Evolutionary conservation across 35 echinoderm and acorn worm species (phyloP).

Genomic region (Patiria miniata): DNA sequence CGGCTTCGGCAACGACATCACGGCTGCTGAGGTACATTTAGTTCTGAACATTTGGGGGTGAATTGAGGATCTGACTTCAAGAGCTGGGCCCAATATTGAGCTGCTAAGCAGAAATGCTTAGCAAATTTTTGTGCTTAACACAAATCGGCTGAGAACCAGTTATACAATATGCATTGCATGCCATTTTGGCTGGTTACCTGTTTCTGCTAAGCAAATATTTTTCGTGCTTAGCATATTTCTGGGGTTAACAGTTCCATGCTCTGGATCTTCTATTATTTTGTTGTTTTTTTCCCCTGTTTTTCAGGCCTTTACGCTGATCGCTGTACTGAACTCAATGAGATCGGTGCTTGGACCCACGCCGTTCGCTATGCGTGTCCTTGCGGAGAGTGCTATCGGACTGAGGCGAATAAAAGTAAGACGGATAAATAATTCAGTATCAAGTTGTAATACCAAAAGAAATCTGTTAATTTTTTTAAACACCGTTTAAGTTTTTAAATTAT

Average conservation of each 20-base stretch:
- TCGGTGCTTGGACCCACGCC: slow-evolving; percentile 80
- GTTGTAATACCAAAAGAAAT: too few species aligned
- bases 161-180: too few species aligned
- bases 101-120: neutral
- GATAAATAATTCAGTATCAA: neutral
- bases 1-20: slow-evolving; percentile 36
- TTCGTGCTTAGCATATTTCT: too few species aligned
- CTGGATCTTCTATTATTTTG: too few species aligned
- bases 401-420: slow-evolving; percentile 72
- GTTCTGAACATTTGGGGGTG: too few species aligned
- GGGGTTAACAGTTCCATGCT: neutral
- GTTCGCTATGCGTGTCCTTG: slow-evolving; percentile 77
- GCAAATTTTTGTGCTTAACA: too few species aligned
- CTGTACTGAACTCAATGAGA: slow-evolving; percentile 80
- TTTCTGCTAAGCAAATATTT: too few species aligned
- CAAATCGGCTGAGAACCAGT: neutral
- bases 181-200: too few species aligned
- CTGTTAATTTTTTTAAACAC: too few species aligned
- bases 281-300: slow-evolving; percentile 14
- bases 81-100: neutral
- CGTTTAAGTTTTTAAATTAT: too few species aligned
- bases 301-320: slow-evolving; percentile 88
- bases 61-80: neutral
- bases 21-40: slow-evolving; percentile 54
- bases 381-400: slow-evolving; percentile 69